These are phyloP conservation scores for Drosophila repleta DNA, from an alignment of 1,140 invertebrate species.

Conservation along the genomic window DNA sequence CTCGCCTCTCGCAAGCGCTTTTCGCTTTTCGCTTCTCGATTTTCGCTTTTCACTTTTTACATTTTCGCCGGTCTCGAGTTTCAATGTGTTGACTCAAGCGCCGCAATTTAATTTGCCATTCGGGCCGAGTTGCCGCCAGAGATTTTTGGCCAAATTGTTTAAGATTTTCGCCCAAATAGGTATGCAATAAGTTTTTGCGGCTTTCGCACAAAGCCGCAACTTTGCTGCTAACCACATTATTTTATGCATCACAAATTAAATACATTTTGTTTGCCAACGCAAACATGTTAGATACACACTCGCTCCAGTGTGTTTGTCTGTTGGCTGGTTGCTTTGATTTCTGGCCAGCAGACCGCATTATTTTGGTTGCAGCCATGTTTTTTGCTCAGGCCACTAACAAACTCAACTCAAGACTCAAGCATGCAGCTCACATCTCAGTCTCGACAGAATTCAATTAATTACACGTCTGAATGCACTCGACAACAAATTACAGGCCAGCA, in stretches of 20 bases:
- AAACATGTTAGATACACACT: conserved; percentile 32
- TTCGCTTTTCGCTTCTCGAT: conserved; percentile 6
- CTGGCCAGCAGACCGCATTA: conserved; percentile 67
- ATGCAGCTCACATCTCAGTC: background rate
- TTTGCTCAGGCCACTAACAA: conserved; percentile 45
- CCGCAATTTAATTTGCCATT: conserved; percentile 58
- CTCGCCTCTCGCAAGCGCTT: conserved; percentile 10
- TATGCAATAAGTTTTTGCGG: conserved; percentile 58
- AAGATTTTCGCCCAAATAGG: conserved; percentile 13
- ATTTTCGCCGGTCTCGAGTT: conserved; percentile 9
- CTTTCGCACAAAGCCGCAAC: conserved; percentile 26
- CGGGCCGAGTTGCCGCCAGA: conserved; percentile 7
- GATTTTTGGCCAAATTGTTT: conserved; percentile 10
- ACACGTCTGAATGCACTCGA: conserved; percentile 50
- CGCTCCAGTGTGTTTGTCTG: background rate
- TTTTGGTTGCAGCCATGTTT: conserved; percentile 58
- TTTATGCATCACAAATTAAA: conserved; percentile 61
- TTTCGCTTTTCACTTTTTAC: conserved; percentile 1
- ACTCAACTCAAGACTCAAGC: background rate
- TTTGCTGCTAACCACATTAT: conserved; percentile 53
- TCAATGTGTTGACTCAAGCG: conserved; percentile 46
- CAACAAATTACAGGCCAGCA: conserved; percentile 29
- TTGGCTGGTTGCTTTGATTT: conserved; percentile 63
- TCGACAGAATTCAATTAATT: conserved; percentile 42
- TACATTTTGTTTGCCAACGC: conserved; percentile 55